Base-by-base conservation (phyloP, 1,140 invertebrate species). In the Drosophila kepulauana region DNA sequence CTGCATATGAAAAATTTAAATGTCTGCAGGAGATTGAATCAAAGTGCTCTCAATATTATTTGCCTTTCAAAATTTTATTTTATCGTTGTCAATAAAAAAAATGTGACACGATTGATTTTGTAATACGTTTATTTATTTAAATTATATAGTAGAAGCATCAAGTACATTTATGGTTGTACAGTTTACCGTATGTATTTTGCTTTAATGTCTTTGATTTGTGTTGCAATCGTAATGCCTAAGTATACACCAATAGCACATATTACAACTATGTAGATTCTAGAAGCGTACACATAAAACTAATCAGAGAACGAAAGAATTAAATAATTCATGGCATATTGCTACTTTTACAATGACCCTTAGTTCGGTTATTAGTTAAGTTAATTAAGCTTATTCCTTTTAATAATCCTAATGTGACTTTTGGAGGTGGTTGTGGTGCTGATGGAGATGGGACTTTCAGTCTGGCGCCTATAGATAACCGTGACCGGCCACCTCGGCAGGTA, bases 401-500 rank as follows among this genome's bases (percentile, higher is more conserved):
- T 33, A 38, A 20, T 57, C 13, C 10, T 38, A 41, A 28, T 20
- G 5, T 73, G 57, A 35, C 38, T 65, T 54, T 20, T 63, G 30
- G 33, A 57, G 54, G 3, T 20, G 54, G 20, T 25, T 25, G 20
- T 25, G 38, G 16, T 16, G 6, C 0, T 4, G 56, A 38, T 20
- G 30, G 52, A 16, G 30, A 15, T 20, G 45, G 15, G 43, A 8
- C 58, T 48, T 30, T 61, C 58, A 61, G 58, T 61, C 61, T 28
- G 61, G 6, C 11, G 13, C 38, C 94, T 93, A 96, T 77, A 96
- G 93, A 85, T 95, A 96, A 11, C 96, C 95, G 92, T 96, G 95
- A 10, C 95, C 96, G 48, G 96, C 95, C 25, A 96, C 94, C 15
- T 94, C 94, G n/a, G 96, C 95, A 1, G 96, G 96, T 69, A 97